These are phyloP conservation scores for Marisa cornuarietis DNA, from an alignment of 1,140 invertebrate genomes.

Conservation along the genomic window DNA sequence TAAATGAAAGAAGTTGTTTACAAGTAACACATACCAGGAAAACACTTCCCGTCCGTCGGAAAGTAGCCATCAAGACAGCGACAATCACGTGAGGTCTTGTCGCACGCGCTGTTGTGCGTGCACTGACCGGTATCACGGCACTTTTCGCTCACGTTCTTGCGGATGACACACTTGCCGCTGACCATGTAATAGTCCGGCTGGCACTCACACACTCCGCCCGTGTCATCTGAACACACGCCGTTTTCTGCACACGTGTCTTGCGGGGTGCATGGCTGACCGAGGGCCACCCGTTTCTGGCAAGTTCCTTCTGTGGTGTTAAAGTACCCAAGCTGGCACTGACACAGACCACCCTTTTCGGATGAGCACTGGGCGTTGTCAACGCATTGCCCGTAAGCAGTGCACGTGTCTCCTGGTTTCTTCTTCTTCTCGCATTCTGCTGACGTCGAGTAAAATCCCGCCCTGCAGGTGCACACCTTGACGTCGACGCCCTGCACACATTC, in stretches of 20 bases:
- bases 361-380: slow-evolving; percentile 23
- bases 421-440: not conserved
- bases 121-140: slow-evolving; percentile 21
- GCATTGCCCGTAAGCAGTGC: slow-evolving; percentile 23
- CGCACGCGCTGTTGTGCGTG: slow-evolving; percentile 10
- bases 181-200: slow-evolving; percentile 22
- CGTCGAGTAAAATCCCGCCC: slow-evolving; percentile 7
- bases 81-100: slow-evolving; percentile 21
- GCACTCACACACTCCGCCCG: slow-evolving; percentile 25
- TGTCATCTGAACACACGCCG: slow-evolving; percentile 13
- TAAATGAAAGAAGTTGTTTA: too few species aligned
- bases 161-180: slow-evolving; percentile 15
- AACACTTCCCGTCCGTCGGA: slow-evolving; percentile 15
- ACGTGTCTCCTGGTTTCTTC: slow-evolving; percentile 16
- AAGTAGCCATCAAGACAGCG: slow-evolving; percentile 11
- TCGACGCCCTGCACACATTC: slow-evolving; percentile 14
- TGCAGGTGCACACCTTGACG: slow-evolving; percentile 5
- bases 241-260: slow-evolving; percentile 22
- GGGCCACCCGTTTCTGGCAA: slow-evolving; percentile 4
- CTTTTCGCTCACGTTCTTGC: not conserved
- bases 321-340: slow-evolving; percentile 18
- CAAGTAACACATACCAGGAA: not conserved
- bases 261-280: slow-evolving; percentile 10
- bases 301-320: slow-evolving; percentile 17
- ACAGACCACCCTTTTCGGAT: slow-evolving; percentile 15